Base-by-base conservation (phyloP, 2,113 vertebrate genomes). In the Aegotheles bennettii region DNA sequence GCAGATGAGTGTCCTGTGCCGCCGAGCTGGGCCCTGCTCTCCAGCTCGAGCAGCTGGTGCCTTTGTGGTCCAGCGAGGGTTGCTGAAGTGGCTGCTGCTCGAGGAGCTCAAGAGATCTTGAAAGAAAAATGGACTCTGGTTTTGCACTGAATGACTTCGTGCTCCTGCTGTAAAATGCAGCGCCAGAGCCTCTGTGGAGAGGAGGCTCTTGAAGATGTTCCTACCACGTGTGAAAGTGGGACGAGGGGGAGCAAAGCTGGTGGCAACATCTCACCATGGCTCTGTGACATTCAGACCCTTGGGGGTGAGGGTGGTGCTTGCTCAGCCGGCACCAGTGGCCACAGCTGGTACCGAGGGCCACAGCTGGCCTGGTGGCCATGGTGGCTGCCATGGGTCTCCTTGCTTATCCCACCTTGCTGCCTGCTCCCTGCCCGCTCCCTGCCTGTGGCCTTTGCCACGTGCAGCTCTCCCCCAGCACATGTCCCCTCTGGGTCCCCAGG, bases 341-440 rank as follows among this genome's bases (percentile, higher is more conserved):
- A 2, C 1, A 10, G 3, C 5, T 13, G 60, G 65, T n/a, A n/a
- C n/a, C n/a, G n/a, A 7, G 69, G 40, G 9, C 40, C 2, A 2
- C 1, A 11, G 3, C 5, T 13, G 61, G 67, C 28, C 69, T 43
- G 3, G 1, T 1, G 6, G 65, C 51, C 4, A 0, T 7, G 31
- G 24, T 43, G 51, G 70, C 42, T 47, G 9, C 45, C 33, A 7
- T 1, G 17, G 11, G 18, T 56, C 25, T 31, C 35, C 25, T 23
- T 50, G 15, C 28, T 54, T 7, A 10, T 29, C 31, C 60, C 4
- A 5, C 33, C 24, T 50, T 69, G 81, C 64, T 56, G 64, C 31
- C 73, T 20, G 33, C 40, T 43, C 13, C 25, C 59, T 28, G 36
- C 36, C n/a, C n/a, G n/a, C n/a, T n/a, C n/a, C n/a, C 47, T 48